Evolutionary conservation across 1,140 invertebrate species (phyloP).

Genomic region (Melitaea cinxia): DNA sequence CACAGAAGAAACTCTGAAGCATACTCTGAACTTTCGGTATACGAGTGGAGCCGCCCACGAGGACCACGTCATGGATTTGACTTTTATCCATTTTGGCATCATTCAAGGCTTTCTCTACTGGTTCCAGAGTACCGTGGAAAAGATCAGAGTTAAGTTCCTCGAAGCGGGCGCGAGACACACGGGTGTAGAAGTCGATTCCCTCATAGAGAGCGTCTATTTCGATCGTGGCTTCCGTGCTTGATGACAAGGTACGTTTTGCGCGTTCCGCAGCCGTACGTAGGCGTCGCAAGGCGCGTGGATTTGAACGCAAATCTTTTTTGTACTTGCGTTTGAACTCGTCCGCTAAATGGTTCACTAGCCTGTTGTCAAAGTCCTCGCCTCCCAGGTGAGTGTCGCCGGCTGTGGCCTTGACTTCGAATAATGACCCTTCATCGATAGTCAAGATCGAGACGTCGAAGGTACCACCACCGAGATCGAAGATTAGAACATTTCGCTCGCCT

Average conservation of each 20-base stretch:
- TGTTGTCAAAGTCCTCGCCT: no score
- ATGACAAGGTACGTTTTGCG: conserved; percentile 80
- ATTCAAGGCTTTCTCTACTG: no score
- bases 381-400: no score
- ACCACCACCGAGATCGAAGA: conserved; percentile 77
- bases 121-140: conserved; percentile 80
- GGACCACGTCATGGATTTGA: conserved; percentile 86
- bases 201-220: conserved; percentile 81
- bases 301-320: conserved; percentile 75
- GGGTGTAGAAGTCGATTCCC: conserved; percentile 79
- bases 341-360: conserved; percentile 86
- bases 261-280: conserved; percentile 84
- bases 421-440: no score
- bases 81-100: conserved; percentile 87
- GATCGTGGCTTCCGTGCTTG: conserved; percentile 78
- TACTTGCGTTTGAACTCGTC: conserved; percentile 80
- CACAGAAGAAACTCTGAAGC: conserved; percentile 78
- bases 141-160: conserved; percentile 81
- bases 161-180: conserved; percentile 74
- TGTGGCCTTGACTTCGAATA: no score
- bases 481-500: conserved; percentile 81
- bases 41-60: conserved; percentile 88
- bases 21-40: conserved; percentile 82
- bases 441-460: conserved; percentile 51
- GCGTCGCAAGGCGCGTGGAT: conserved; percentile 82